Base-by-base conservation (phyloP, 2,888 invertebrate species). In the Phengaris arion region DNA sequence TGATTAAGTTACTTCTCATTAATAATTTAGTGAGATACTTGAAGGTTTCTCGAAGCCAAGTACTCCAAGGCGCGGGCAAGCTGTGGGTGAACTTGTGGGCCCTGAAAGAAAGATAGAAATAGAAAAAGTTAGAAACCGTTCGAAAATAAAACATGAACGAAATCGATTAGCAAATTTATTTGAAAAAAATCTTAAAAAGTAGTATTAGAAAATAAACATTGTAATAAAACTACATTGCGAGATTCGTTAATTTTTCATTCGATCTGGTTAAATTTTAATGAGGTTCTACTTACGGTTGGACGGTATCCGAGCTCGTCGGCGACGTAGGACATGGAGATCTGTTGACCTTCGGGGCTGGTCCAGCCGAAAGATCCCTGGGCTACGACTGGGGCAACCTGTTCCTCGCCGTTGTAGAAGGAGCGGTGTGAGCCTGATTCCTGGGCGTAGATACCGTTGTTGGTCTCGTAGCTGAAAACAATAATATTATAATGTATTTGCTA, bases 281-380 rank as follows among this genome's bases (percentile, higher is more conserved):
- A 64, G 35, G 64, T 64, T 12, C 35, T 35, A 82, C 82, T 83
- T 84, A 90, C 96, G 85, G 92, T 87, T 48, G 96, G 94, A 79
- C 95, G 95, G 94, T 95, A 96, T 77, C 96, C 96, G 79, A 95
- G 95, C 85, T 96, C 96, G 81, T 96, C 95, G 80, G 96, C 96
- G 77, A 94, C 83, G 87, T 96, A 96, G 72, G 89, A 87, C 77
- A 96, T 84, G 13, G 88, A 83, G 81, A 95, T 90, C n/a, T 90
- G 90, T 68, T 93, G 87, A n/a, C 96, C 96, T 79, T 96, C 96
- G 13, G 95, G 95, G 46, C 95, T 94, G 6, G 90, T 93, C 87
- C 92, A 94, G 55, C 93, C 87, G 89, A 90, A 95, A 1, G 90
- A 85, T 52, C 95, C 95, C 80, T 94, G 90, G 10, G 89, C 88